Conservation (phyloP, 2,113 vertebrate genomes). For the Naja naja region DNA sequence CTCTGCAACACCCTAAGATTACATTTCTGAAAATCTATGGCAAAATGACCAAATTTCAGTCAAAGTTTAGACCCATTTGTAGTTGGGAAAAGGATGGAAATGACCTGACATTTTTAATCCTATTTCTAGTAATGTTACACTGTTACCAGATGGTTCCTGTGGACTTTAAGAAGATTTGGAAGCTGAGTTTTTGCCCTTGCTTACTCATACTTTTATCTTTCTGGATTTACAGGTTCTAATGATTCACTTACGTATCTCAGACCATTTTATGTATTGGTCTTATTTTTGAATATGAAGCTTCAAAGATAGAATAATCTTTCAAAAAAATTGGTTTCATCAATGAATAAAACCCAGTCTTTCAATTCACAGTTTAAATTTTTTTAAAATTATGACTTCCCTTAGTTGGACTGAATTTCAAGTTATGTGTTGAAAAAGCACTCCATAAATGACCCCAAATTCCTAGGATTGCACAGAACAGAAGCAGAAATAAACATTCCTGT, state of each 20-base stretch:
- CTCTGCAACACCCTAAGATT: background rate
- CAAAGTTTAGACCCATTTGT: background rate
- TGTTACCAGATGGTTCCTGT: background rate
- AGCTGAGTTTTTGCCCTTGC: background rate
- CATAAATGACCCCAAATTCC: background rate
- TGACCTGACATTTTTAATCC: background rate
- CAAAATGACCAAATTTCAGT: background rate
- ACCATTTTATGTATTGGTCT: background rate
- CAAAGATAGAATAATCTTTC: background rate
- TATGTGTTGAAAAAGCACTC: background rate
- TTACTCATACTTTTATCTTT: background rate
- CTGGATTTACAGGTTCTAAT: background rate
- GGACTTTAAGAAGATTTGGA: background rate
- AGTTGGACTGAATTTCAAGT: background rate
- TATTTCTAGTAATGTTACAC: background rate
- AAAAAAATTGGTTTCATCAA: background rate
- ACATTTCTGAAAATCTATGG: background rate
- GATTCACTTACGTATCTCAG: background rate
- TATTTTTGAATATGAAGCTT: background rate
- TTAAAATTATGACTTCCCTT: background rate
- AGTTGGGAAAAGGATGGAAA: background rate
- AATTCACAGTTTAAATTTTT: background rate
- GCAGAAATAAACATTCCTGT: background rate
- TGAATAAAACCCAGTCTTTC: background rate
- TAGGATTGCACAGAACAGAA: background rate